Evolutionary conservation across 2,888 invertebrate species (phyloP).

Genomic region (Tinea trinotella): DNA sequence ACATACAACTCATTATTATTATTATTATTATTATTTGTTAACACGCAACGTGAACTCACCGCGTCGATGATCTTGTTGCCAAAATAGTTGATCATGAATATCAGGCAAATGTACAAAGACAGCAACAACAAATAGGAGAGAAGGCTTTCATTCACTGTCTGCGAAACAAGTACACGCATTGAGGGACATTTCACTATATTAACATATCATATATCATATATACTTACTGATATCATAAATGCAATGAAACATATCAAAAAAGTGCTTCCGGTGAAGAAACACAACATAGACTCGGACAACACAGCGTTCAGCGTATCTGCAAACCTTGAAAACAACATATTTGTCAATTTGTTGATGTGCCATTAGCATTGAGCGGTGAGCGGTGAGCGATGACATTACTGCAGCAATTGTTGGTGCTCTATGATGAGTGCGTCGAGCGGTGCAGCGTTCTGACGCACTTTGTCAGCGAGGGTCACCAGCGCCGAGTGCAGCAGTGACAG

Average conservation of each 20-base stretch:
- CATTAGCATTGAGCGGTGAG: neutral
- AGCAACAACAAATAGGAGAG: neutral
- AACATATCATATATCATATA: neutral
- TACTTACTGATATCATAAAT: constrained; percentile 2
- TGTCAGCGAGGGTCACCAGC: neutral
- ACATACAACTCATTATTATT: neutral
- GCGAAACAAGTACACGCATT: neutral
- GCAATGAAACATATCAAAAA: neutral
- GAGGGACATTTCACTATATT: neutral
- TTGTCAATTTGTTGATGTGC: too few relatives aligned
- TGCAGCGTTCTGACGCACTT: neutral
- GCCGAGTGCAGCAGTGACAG: neutral
- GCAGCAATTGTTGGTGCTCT: neutral
- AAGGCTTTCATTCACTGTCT: constrained; percentile 7
- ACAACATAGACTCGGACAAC: constrained; percentile 3
- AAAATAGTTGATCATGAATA: constrained; percentile 8
- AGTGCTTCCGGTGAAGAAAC: neutral
- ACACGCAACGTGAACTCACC: neutral
- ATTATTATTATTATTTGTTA: neutral
- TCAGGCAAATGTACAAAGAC: neutral
- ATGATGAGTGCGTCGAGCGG: neutral
- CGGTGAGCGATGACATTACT: neutral
- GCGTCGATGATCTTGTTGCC: constrained; percentile 4
- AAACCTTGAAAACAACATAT: neutral
- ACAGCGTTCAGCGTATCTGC: neutral